Evolutionary conservation across 2,797 vertebrate species (phyloP).

Genomic region (Chloroceryle amazona): DNA sequence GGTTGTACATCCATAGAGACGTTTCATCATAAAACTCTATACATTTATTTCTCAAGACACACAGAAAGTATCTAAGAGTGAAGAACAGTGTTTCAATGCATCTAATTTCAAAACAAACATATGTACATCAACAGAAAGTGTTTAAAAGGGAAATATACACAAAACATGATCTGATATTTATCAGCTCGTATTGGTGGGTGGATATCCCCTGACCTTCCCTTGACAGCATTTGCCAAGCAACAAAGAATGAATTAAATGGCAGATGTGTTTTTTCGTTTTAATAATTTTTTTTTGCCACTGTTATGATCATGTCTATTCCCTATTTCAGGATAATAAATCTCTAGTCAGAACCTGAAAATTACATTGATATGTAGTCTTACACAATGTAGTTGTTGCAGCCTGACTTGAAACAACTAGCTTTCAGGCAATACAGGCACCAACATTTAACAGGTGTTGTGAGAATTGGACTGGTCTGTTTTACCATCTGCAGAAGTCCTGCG

Average conservation of each 20-base stretch:
- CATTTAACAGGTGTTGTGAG: background rate
- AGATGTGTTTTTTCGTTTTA: too few species aligned
- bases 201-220: constrained; percentile 39
- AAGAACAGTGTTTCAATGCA: background rate
- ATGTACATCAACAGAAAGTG: constrained; percentile 38
- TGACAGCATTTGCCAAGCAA: constrained; percentile 40
- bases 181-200: constrained; percentile 33
- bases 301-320: background rate
- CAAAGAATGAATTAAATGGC: background rate
- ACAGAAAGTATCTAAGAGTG: background rate
- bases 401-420: background rate
- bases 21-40: background rate
- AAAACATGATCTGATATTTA: constrained; percentile 47
- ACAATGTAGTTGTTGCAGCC: background rate
- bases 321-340: constrained; percentile 39
- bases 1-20: background rate
- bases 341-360: constrained; percentile 25
- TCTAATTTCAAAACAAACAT: background rate
- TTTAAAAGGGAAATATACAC: constrained; percentile 29
- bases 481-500: background rate
- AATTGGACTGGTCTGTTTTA: background rate
- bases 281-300: background rate
- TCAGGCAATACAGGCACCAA: background rate
- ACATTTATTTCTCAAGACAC: background rate
- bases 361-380: background rate